These are phyloP conservation scores for Aythya baeri DNA, from an alignment of 2,113 vertebrate genomes.

Conservation along the genomic window DNA sequence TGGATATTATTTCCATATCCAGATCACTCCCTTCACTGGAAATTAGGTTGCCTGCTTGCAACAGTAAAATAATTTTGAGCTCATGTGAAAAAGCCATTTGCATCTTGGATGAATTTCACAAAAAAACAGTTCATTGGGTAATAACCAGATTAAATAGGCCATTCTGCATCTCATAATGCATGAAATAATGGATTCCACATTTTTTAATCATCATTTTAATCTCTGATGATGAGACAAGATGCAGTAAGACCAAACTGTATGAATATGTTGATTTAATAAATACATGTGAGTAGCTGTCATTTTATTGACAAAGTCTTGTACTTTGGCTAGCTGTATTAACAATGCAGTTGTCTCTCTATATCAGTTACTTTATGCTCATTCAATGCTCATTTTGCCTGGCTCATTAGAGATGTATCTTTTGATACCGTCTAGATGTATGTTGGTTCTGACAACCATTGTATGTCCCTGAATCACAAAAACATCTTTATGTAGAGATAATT, in stretches of 20 bases:
- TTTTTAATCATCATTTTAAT: neutral
- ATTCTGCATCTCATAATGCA: neutral
- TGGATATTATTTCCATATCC: neutral
- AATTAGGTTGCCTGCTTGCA: constrained; percentile 6
- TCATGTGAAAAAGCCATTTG: constrained; percentile 55
- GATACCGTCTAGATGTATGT: neutral
- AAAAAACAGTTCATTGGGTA: constrained; percentile 16
- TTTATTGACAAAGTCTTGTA: neutral
- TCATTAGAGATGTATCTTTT: neutral
- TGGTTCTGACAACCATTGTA: neutral
- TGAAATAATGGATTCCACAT: constrained; percentile 9
- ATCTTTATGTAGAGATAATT: neutral
- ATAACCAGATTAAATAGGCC: constrained; percentile 19
- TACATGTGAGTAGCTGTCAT: neutral
- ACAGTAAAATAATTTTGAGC: constrained; percentile 45
- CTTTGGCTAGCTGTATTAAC: neutral
- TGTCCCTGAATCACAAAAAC: neutral
- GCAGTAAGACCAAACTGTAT: neutral
- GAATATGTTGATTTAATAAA: neutral
- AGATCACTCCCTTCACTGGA: constrained; percentile 47
- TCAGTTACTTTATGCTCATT: neutral
- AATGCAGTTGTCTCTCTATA: neutral
- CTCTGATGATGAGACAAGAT: neutral
- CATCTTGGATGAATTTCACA: constrained; percentile 33
- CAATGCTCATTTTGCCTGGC: neutral